Conservation (phyloP, 2,113 vertebrate species). For the Bothrops jararaca region DNA sequence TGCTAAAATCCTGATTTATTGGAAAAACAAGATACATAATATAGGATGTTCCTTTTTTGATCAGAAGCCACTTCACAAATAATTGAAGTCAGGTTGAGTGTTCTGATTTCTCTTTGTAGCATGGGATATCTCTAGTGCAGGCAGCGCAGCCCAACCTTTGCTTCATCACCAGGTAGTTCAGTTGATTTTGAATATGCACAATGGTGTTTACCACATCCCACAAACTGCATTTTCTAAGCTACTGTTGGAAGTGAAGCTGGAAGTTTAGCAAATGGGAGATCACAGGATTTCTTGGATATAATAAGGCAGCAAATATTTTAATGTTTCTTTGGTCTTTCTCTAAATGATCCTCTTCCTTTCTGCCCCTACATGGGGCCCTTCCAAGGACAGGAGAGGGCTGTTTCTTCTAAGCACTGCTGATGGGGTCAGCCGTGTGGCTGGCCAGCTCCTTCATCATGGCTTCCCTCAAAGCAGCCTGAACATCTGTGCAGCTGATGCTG, state of each 20-base stretch:
- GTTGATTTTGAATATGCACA: too few species aligned
- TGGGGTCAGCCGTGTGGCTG: not conserved
- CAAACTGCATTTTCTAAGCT: not conserved
- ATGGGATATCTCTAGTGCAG: too few species aligned
- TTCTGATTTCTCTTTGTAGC: not conserved
- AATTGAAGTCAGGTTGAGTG: not conserved
- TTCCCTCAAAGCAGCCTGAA: not conserved
- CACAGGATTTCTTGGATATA: not conserved
- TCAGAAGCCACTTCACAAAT: not conserved
- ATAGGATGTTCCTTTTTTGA: not conserved
- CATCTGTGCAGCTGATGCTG: not conserved
- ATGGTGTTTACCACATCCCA: not conserved
- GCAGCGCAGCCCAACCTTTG: not conserved
- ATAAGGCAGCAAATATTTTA: constrained; percentile 6
- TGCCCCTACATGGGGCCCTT: not conserved
- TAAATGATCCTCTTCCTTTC: not conserved
- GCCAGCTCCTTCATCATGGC: not conserved
- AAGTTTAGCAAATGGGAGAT: not conserved
- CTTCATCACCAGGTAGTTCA: not conserved
- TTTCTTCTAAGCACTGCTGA: not conserved
- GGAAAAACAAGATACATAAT: not conserved
- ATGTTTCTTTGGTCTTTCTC: not conserved
- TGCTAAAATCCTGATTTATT: constrained; percentile 30
- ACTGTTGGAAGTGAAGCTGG: not conserved
- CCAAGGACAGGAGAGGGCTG: not conserved